Evolutionary conservation across 1,140 invertebrate species (phyloP).

Genomic region (Aphidius gifuensis): DNA sequence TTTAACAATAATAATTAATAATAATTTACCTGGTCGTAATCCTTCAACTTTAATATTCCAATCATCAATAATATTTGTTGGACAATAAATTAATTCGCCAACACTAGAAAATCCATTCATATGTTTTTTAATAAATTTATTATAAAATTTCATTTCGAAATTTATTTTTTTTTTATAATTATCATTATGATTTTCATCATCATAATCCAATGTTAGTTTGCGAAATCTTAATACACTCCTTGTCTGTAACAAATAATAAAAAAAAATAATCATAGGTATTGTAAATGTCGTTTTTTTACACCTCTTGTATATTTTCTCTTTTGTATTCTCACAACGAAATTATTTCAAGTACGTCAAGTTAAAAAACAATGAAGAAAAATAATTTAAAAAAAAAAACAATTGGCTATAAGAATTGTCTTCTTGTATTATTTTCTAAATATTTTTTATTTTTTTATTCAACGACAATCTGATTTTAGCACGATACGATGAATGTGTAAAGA

Average conservation of each 20-base stretch:
- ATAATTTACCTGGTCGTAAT: slow-evolving; percentile 38
- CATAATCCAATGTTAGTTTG: slow-evolving; percentile 34
- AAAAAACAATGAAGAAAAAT: too few species aligned
- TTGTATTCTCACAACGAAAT: too few species aligned
- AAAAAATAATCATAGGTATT: slow-evolving; percentile 9
- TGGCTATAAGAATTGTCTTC: background rate
- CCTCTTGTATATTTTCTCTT: slow-evolving; percentile 1
- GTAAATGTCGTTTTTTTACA: slow-evolving; percentile 24
- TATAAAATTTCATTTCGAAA: slow-evolving; percentile 49
- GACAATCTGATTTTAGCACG: background rate
- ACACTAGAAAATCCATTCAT: slow-evolving; percentile 39
- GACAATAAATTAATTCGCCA: slow-evolving; percentile 42
- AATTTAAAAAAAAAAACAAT: too few species aligned
- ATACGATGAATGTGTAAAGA: background rate
- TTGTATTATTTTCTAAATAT: background rate
- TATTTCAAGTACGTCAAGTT: too few species aligned
- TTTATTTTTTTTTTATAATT: slow-evolving; percentile 37
- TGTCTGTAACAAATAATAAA: slow-evolving; percentile 36
- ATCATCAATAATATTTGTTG: slow-evolving; percentile 29
- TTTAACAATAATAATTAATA: background rate
- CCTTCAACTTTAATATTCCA: slow-evolving; percentile 33
- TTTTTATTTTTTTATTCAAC: background rate
- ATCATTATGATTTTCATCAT: slow-evolving; percentile 29
- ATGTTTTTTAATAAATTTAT: slow-evolving; percentile 47
- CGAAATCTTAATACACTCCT: slow-evolving; percentile 49